Evolutionary conservation across 2,797 vertebrate species (phyloP).

Genomic region (Cephalopachus bancanus): DNA sequence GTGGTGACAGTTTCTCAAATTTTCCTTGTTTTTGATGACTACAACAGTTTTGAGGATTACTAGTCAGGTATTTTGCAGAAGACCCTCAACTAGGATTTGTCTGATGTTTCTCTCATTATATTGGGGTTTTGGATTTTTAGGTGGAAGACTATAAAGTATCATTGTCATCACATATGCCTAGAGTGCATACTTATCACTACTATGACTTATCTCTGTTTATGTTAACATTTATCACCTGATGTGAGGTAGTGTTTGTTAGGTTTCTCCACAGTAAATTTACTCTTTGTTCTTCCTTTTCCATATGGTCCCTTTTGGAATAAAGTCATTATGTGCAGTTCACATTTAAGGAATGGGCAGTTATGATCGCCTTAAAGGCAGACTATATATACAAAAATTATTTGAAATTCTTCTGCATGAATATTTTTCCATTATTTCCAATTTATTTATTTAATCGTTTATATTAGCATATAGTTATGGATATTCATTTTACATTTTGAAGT

Average conservation of each 20-base stretch:
- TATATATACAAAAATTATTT: neutral
- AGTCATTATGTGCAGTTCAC: neutral
- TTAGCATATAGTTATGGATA: neutral
- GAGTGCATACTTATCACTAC: neutral
- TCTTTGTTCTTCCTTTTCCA: neutral
- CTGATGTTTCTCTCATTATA: neutral
- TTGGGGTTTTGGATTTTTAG: neutral
- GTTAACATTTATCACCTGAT: neutral
- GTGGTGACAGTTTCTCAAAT: neutral
- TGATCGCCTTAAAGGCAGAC: neutral
- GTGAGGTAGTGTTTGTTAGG: neutral
- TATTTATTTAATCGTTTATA: neutral
- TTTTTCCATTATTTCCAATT: neutral
- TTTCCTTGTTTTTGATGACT: neutral
- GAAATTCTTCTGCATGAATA: neutral
- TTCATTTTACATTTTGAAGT: constrained; percentile 12
- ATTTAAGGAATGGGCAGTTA: neutral
- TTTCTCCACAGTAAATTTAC: neutral
- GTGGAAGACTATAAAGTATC: neutral
- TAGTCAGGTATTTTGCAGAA: constrained; percentile 22
- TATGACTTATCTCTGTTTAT: neutral
- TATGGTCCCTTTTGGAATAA: neutral
- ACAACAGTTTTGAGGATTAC: neutral
- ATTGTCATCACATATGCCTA: neutral
- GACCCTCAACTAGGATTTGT: neutral